Percentiles rank a stretch among this genome's conserved stretches.
Conservation (phyloP, 2,888 invertebrate species). For the Epinotia demarniana region DNA sequence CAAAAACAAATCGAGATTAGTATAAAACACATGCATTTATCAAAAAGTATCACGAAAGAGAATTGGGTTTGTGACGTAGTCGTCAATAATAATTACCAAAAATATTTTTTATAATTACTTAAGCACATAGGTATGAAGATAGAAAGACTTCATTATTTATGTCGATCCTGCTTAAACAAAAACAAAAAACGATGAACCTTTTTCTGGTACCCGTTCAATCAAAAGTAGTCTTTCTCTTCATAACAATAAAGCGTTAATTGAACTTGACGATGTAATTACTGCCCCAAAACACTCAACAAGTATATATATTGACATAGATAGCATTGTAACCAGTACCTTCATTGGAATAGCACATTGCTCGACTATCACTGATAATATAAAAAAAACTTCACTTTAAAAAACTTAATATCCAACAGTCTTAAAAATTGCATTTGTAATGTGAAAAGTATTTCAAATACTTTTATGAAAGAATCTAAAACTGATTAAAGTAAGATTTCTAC, state of each 20-base stretch:
- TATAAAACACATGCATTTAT: slow-evolving; percentile 31
- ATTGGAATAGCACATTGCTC: slow-evolving; percentile 41
- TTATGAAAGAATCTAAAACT: not conserved
- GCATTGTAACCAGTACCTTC: slow-evolving; percentile 42
- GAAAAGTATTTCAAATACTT: not conserved
- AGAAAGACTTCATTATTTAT: not conserved
- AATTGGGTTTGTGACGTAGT: slow-evolving; percentile 24
- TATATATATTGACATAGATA: slow-evolving; percentile 38
- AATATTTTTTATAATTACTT: not conserved
- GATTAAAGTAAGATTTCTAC: not conserved
- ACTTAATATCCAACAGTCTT: not conserved
- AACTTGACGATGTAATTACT: slow-evolving; percentile 22
- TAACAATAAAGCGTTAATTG: not conserved
- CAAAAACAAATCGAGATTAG: slow-evolving; percentile 32
- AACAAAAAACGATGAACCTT: too few relatives aligned
- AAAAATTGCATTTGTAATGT: not conserved
- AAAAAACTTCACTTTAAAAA: not conserved
- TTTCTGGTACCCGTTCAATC: not conserved
- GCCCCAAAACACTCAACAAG: slow-evolving; percentile 10
- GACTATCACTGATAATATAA: slow-evolving; percentile 11
- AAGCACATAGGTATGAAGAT: not conserved
- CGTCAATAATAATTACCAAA: not conserved
- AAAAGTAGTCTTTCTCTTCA: not conserved
- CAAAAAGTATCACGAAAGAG: slow-evolving; percentile 31
- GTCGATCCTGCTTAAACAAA: too few relatives aligned